Evolutionary conservation across 2,113 vertebrate species (phyloP).

Genomic region (Macaca nemestrina): DNA sequence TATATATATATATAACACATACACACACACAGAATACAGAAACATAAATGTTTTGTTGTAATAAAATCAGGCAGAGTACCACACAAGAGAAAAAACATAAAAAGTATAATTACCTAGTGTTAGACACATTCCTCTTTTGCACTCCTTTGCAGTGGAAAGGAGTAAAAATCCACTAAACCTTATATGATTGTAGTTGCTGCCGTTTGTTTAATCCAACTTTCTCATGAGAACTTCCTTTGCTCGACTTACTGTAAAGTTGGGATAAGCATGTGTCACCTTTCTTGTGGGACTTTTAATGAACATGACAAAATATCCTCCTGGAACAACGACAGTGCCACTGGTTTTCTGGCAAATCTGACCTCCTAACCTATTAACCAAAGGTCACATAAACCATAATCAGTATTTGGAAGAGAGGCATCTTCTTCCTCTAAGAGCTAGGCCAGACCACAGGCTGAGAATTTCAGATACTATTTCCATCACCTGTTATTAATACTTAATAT

Average conservation of each 20-base stretch:
- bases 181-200: not conserved
- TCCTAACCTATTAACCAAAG: not conserved
- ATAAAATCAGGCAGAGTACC: not conserved
- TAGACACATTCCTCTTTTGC: not conserved
- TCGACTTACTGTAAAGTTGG: not conserved
- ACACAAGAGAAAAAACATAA: not conserved
- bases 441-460: not conserved
- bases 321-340: not conserved
- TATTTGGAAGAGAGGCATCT: not conserved
- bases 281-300: not conserved
- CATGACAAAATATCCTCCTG: not conserved
- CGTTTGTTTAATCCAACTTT: not conserved
- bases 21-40: not conserved
- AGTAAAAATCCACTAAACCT: not conserved
- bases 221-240: slow-evolving; percentile 1
- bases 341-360: not conserved
- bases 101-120: not conserved
- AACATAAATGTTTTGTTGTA: not conserved
- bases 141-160: not conserved
- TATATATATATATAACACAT: not conserved
- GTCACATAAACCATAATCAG: slow-evolving; percentile 1
- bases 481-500: not conserved
- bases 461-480: not conserved
- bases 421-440: not conserved
- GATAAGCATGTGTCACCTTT: not conserved